Percentiles rank a stretch among this genome's conserved stretches.
These are phyloP conservation scores for Salticus scenicus DNA, from an alignment of 2,888 invertebrate genomes.

Conservation along the genomic window DNA sequence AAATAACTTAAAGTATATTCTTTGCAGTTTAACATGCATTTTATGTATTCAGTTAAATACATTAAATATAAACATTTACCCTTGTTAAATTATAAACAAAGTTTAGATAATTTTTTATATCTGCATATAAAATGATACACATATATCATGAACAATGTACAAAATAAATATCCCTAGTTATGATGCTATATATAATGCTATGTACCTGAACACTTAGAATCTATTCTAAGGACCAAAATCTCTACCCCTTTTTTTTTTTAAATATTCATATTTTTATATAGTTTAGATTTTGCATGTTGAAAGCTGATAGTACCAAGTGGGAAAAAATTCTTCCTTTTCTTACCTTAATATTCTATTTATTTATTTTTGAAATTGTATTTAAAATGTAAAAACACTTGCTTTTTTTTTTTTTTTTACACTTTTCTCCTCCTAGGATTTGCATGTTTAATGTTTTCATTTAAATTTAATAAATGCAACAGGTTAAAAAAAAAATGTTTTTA, in stretches of 20 bases:
- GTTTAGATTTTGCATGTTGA: neutral
- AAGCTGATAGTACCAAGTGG: neutral
- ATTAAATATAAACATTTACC: neutral
- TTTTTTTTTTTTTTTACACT: too few relatives aligned
- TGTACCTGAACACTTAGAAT: slow-evolving; percentile 48
- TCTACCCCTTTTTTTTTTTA: neutral
- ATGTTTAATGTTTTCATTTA: too few relatives aligned
- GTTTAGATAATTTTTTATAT: neutral
- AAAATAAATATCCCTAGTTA: neutral
- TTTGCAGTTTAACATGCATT: neutral
- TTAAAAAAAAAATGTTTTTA: too few relatives aligned
- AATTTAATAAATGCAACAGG: too few relatives aligned
- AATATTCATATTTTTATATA: neutral
- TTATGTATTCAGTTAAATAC: neutral
- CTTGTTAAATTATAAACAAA: neutral
- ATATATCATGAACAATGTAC: neutral
- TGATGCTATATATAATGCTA: slow-evolving; percentile 4
- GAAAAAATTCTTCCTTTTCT: neutral
- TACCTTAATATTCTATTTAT: too few relatives aligned
- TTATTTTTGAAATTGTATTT: too few relatives aligned
- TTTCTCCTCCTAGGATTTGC: too few relatives aligned
- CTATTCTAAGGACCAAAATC: slow-evolving; percentile 39
- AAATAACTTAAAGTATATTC: too few relatives aligned
- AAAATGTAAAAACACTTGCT: too few relatives aligned
- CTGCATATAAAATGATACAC: slow-evolving; percentile 29